Conservation (phyloP, 2,797 vertebrate genomes). For the Poeciliopsis gracilis region DNA sequence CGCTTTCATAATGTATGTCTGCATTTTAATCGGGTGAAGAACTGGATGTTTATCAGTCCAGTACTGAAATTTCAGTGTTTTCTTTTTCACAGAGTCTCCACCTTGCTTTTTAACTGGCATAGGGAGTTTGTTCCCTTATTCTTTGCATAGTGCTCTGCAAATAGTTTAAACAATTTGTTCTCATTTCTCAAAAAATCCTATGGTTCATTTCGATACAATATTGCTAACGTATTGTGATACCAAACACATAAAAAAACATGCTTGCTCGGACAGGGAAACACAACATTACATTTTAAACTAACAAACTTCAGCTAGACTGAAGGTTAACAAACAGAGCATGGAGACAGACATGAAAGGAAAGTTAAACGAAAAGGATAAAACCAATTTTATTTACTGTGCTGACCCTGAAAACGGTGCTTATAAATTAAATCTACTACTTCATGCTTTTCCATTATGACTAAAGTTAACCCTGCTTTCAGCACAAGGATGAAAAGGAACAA, state of each 20-base stretch:
- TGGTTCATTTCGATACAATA: background rate
- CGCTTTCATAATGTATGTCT: background rate
- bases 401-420: slow-evolving; percentile 27
- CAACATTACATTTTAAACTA: background rate
- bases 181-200: background rate
- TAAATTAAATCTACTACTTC: slow-evolving; percentile 36
- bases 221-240: background rate
- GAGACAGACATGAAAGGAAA: background rate
- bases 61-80: background rate
- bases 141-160: background rate
- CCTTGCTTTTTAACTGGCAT: background rate
- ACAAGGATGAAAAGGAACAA: slow-evolving; percentile 38
- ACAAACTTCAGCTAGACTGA: background rate
- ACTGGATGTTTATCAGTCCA: background rate
- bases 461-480: slow-evolving; percentile 43
- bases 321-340: slow-evolving; percentile 6
- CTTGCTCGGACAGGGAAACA: background rate
- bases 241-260: background rate
- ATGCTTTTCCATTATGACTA: slow-evolving; percentile 39
- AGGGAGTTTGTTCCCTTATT: background rate
- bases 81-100: background rate
- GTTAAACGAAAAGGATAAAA: background rate
- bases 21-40: background rate
- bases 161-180: background rate
- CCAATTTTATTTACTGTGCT: slow-evolving; percentile 4